Conservation (phyloP, 64 coral and sea anemone genomes). For the Porites australiensis region DNA sequence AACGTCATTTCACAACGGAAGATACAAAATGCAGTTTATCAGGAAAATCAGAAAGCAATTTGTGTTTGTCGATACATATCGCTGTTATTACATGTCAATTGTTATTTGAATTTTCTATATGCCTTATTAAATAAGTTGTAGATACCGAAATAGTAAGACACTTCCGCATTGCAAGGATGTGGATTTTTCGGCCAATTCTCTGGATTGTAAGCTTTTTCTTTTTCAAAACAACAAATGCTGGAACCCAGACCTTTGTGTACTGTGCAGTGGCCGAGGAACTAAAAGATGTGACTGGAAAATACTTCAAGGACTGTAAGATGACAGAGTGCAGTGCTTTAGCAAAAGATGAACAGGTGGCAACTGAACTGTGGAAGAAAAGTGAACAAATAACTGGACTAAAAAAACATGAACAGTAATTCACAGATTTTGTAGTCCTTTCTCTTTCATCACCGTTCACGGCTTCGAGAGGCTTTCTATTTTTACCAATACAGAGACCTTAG, state of each 20-base stretch:
- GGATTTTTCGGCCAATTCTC: conserved; percentile 57
- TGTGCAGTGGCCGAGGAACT: conserved; percentile 86
- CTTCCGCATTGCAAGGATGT: conserved; percentile 52
- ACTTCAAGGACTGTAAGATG: conserved; percentile 72
- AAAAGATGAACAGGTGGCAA: conserved; percentile 75
- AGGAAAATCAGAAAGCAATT: no score
- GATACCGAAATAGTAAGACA: conserved; percentile 71
- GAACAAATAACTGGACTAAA: conserved; percentile 44
- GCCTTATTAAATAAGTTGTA: no score
- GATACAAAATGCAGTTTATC: no score
- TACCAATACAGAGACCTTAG: not conserved
- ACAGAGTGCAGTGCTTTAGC: conserved; percentile 57
- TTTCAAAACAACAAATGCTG: conserved; percentile 78
- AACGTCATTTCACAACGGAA: no score
- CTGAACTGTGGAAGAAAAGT: conserved; percentile 85
- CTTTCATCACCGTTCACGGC: no score
- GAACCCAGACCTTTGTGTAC: conserved; percentile 82
- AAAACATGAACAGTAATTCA: not conserved
- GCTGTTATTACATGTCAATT: no score
- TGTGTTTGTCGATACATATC: no score
- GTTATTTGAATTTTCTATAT: no score
- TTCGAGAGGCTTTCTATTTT: no score
- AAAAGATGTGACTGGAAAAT: conserved; percentile 66
- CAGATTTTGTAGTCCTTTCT: no score
- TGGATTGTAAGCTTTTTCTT: conserved; percentile 71